Evolutionary conservation across 1,140 invertebrate species (phyloP), one percentile per base, ranked within the genome.

Genomic region (Bilobella aurantiaca): DNA sequence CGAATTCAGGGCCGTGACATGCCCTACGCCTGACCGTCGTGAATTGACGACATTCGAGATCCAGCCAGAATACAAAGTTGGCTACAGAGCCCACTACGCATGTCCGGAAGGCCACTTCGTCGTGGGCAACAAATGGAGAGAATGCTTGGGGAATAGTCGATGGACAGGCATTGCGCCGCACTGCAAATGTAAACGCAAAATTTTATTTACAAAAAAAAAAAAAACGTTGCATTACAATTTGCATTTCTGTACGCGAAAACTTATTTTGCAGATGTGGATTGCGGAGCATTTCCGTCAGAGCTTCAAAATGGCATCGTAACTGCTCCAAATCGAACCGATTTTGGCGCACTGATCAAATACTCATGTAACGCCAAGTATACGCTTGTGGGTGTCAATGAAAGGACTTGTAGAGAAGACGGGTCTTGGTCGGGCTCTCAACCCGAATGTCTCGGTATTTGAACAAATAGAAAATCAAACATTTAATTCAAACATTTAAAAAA

Each of bases 71-170:
- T 86, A 84, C 73, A 81, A 79, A 2, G 79, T 92, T 47, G 89
- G 86, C 2, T 81, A 85, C 0, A 77, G 75, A 1, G 87, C 94
- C 59, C 79, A 81, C 0, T 96, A 94, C 76, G 75, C 79, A 5
- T 96, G 93, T 75, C 88, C 90, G 0, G 82, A 85, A 1, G 93
- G 91, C 5, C 86, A 90, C 74, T 87, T 87, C 81, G 77, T 95
- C 0, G 74, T 88, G n/a, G 92, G 91, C 47, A 80, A 84, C 57
- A 79, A 79, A 46, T 83, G 77, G 21, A 82, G 90, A 69, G 82
- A 79, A 1, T 96, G 93, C 75, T 80, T 81, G 27, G 71, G 76
- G 0, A 83, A 84, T 72, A 91, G 91, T 16, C 87, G 89, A 72
- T 95, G 91, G 91, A 87, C 84, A 57, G 88, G 86, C 16, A 72